A percentile compares a stretch with the other conserved stretches of the same genome.
Conservation (phyloP, 2,113 vertebrate genomes). For the Riparia riparia region DNA sequence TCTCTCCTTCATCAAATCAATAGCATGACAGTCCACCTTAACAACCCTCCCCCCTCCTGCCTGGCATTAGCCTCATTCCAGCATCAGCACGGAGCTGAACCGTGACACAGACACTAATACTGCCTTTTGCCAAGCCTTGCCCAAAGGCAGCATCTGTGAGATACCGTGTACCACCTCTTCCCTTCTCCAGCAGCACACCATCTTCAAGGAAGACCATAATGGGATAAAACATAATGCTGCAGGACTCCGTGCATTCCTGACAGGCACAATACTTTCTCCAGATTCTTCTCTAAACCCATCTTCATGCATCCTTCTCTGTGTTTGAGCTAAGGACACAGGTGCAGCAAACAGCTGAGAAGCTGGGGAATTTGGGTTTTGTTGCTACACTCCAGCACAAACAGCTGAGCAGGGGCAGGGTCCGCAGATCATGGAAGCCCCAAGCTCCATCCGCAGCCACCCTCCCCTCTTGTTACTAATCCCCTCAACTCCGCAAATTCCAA, state of each 20-base stretch:
- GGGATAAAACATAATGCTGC: background rate
- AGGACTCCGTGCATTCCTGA: background rate
- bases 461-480: background rate
- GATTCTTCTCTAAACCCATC: background rate
- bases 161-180: background rate
- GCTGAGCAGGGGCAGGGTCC: conserved; percentile 8
- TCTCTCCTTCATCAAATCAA: background rate
- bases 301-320: background rate
- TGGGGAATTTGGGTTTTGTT: background rate
- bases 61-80: conserved; percentile 47
- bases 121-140: background rate
- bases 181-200: background rate
- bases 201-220: background rate
- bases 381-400: background rate
- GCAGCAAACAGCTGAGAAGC: conserved; percentile 64
- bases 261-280: background rate
- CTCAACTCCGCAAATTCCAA: background rate
- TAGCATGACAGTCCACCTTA: conserved; percentile 26
- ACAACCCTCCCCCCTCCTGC: conserved; percentile 36
- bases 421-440: background rate
- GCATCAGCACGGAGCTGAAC: background rate
- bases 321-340: background rate
- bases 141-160: background rate
- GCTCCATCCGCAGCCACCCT: background rate
- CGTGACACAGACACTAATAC: background rate